A percentile compares a stretch with the other conserved stretches of the same genome.
phyloP scores from a whole-genome alignment of 2,888 invertebrate genomes.

The Thalpophila matura region DNA sequence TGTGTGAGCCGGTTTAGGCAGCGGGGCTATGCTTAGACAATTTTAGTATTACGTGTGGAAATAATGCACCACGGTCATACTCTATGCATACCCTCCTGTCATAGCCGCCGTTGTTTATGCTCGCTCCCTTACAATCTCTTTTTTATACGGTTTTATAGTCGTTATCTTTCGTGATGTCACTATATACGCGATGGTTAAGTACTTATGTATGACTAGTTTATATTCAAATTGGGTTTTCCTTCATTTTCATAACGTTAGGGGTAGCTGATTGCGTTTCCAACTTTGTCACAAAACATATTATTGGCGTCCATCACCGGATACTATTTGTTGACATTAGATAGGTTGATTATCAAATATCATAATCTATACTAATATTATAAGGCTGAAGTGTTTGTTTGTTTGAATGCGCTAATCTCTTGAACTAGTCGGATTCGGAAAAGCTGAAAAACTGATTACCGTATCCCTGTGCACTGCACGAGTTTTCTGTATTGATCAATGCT shows the following conservation, averaged over 20 bases:
- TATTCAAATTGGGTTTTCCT: conserved; percentile 59
- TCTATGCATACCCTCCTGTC: conserved; percentile 78
- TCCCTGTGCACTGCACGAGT: too few relatives aligned
- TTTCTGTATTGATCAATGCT: too few relatives aligned
- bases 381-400: too few relatives aligned
- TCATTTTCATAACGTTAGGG: conserved; percentile 55
- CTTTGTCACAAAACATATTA: conserved; percentile 31
- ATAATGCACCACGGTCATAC: conserved; percentile 81
- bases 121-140: conserved; percentile 64
- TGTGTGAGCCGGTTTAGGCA: conserved; percentile 78
- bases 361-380: too few relatives aligned
- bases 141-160: conserved; percentile 64
- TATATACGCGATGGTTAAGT: conserved; percentile 41
- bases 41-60: conserved; percentile 86
- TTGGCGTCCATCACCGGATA: conserved; percentile 9
- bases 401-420: too few relatives aligned
- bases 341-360: too few relatives aligned
- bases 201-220: conserved; percentile 44
- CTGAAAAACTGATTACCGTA: too few relatives aligned
- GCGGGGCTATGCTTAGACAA: conserved; percentile 87
- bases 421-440: too few relatives aligned
- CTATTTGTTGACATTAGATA: not conserved
- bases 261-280: conserved; percentile 46
- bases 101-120: conserved; percentile 70
- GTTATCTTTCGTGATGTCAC: conserved; percentile 43